Conservation (phyloP, 2,113 vertebrate species). For the Cyanistes caeruleus region DNA sequence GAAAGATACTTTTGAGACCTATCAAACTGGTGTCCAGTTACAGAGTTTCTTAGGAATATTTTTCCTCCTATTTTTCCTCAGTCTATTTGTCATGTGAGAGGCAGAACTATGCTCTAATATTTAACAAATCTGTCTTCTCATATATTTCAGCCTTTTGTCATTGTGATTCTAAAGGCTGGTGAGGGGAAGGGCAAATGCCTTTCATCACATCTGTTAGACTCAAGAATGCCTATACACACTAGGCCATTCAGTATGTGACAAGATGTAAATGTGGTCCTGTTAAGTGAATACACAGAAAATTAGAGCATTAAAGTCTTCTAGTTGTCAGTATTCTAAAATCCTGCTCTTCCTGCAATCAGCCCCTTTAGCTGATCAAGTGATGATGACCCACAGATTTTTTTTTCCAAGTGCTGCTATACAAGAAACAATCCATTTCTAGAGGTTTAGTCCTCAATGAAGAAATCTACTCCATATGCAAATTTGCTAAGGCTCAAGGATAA, state of each 20-base stretch:
- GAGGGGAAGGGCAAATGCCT: background rate
- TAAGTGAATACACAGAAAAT: background rate
- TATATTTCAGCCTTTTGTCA: background rate
- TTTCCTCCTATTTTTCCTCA: background rate
- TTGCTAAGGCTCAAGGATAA: background rate
- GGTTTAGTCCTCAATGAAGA: background rate
- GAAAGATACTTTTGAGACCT: background rate
- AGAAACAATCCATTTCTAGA: background rate
- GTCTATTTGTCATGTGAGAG: background rate
- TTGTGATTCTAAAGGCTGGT: background rate
- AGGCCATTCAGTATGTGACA: background rate
- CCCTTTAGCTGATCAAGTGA: background rate
- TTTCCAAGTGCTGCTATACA: background rate
- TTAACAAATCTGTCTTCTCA: background rate
- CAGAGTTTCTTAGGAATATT: background rate
- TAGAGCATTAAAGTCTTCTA: background rate
- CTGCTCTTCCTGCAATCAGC: background rate
- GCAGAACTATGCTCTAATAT: background rate
- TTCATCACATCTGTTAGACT: background rate
- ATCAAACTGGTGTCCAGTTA: background rate
- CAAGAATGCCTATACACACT: background rate
- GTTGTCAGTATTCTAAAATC: background rate
- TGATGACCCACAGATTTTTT: background rate
- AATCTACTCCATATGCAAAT: accelerated
- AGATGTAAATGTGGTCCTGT: background rate